Evolutionary conservation across 1,140 invertebrate genomes (phyloP).

Genomic region (Zaprionus ornatus): DNA sequence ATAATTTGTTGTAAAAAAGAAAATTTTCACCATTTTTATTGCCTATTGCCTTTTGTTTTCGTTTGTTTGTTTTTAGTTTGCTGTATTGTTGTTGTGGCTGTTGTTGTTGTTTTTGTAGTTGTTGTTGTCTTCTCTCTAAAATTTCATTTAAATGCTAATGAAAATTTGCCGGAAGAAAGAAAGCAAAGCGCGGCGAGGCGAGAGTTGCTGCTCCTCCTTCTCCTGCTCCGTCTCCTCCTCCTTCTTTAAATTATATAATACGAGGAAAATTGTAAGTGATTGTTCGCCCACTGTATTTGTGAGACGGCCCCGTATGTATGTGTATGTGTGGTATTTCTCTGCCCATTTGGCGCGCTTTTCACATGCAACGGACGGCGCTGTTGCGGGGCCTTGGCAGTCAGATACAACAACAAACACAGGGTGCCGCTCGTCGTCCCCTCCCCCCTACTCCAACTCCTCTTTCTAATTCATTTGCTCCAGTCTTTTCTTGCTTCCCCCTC

Average conservation of each 20-base stretch:
- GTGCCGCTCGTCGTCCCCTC: neutral
- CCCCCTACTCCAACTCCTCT: neutral
- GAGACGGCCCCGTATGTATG: neutral
- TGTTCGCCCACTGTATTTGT: constrained; percentile 4
- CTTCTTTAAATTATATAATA: constrained; percentile 64
- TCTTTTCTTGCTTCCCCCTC: neutral
- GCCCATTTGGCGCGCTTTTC: constrained; percentile 46
- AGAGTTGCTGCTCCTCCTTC: constrained; percentile 37
- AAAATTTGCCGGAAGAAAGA: constrained; percentile 70
- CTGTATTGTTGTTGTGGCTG: constrained; percentile 24
- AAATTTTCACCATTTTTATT: constrained; percentile 79
- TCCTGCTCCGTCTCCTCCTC: constrained; percentile 19
- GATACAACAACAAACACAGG: neutral
- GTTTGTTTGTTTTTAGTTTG: constrained; percentile 44
- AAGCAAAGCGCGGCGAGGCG: neutral
- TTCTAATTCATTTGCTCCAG: neutral
- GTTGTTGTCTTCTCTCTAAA: constrained; percentile 61
- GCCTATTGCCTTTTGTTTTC: constrained; percentile 53
- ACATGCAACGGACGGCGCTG: constrained; percentile 9
- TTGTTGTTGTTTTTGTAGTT: constrained; percentile 42
- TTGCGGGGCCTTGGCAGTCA: neutral
- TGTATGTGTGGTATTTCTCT: neutral
- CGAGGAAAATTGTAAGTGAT: constrained; percentile 46
- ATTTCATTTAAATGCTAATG: constrained; percentile 82
- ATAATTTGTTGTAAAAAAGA: constrained; percentile 82